phyloP scores from a whole-genome alignment of 1,140 invertebrate genomes.

The Cotesia glomerata region DNA sequence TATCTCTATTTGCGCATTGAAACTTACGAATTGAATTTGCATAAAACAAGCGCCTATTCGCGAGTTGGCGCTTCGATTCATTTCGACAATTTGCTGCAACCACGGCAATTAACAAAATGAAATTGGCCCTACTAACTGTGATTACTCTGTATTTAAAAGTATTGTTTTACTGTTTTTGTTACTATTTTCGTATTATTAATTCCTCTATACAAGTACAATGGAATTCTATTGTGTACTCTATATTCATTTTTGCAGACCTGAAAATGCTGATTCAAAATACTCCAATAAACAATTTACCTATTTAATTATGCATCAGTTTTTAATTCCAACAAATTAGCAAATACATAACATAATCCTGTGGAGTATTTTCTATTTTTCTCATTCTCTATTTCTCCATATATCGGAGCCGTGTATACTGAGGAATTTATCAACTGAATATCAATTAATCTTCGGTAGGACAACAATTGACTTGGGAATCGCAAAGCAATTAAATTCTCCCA shows the following conservation, averaged over 20 bases:
- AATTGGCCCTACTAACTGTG: neutral
- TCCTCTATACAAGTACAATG: too few relatives aligned
- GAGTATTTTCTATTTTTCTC: neutral
- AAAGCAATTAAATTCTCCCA: neutral
- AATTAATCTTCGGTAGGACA: neutral
- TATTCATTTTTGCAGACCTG: too few relatives aligned
- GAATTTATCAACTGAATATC: neutral
- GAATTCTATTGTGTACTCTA: too few relatives aligned
- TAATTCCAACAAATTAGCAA: too few relatives aligned
- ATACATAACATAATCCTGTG: neutral
- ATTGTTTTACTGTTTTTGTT: neutral
- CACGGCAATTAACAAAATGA: neutral
- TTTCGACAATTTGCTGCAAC: conserved; percentile 8
- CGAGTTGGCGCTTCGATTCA: conserved; percentile 1
- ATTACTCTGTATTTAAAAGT: conserved; percentile 2
- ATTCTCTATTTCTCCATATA: neutral
- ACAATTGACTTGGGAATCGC: neutral
- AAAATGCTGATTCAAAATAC: too few relatives aligned
- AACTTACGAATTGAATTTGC: conserved; percentile 51
- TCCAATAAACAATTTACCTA: too few relatives aligned
- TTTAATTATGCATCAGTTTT: too few relatives aligned
- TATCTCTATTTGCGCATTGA: conserved; percentile 20
- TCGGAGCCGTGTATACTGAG: neutral
- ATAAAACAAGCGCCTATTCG: conserved; percentile 39
- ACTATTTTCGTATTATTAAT: too few relatives aligned